Evolutionary conservation across 30 jellyfish, hydroid and myxozoan species (phyloP).

Genomic region (Catostylus mosaicus): DNA sequence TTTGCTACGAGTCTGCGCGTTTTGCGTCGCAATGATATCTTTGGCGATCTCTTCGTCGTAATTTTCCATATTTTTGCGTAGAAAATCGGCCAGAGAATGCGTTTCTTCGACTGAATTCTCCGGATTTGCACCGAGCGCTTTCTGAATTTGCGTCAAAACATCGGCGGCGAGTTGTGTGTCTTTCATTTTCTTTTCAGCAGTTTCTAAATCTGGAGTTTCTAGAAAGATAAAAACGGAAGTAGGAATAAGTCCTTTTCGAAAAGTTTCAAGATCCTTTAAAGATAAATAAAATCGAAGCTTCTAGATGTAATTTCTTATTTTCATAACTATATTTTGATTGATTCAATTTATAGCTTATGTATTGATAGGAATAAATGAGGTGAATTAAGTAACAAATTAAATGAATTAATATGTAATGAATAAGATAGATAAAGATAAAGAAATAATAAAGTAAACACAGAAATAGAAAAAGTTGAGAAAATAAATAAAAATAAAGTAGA

Average conservation of each 20-base stretch:
- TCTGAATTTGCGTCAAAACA: slow-evolving; percentile 78
- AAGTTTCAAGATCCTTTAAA: no score
- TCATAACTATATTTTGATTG: no score
- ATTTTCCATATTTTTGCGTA: slow-evolving; percentile 71
- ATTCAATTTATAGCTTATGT: no score
- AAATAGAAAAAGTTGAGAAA: no score
- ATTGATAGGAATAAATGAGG: no score
- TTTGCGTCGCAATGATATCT: slow-evolving; percentile 62
- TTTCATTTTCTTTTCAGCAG: slow-evolving; percentile 68
- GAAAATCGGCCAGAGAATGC: slow-evolving; percentile 66
- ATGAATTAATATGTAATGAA: no score
- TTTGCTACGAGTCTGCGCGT: slow-evolving; percentile 73
- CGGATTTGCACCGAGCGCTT: slow-evolving; percentile 87
- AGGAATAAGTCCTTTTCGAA: neutral
- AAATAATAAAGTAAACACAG: no score
- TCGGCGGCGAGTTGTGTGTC: slow-evolving; percentile 85
- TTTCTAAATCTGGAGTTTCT: slow-evolving; percentile 68
- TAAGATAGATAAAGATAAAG: no score
- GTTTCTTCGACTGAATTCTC: slow-evolving; percentile 81
- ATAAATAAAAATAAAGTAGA: no score
- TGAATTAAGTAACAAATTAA: no score
- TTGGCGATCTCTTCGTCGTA: slow-evolving; percentile 79
- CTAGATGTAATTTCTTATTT: no score
- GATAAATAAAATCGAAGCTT: no score
- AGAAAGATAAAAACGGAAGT: neutral